These are phyloP conservation scores for Bugula neritina DNA, from an alignment of 2,888 invertebrate species.

Conservation along the genomic window DNA sequence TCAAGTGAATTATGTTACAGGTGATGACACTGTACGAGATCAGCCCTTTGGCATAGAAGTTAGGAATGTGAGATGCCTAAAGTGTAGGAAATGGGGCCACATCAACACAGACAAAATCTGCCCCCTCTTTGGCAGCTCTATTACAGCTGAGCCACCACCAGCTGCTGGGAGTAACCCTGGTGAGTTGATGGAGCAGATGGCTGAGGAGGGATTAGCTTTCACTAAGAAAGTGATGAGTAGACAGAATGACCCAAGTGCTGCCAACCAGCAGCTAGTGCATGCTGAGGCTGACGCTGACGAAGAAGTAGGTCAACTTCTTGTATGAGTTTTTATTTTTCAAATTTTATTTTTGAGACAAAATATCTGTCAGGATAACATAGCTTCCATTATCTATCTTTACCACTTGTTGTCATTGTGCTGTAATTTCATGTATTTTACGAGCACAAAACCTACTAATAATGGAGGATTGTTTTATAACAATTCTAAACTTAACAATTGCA, in stretches of 20 bases:
- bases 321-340: no score
- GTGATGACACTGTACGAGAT: constrained; percentile 92
- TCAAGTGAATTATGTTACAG: no score
- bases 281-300: constrained; percentile 19
- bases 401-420: no score
- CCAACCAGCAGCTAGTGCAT: constrained; percentile 37
- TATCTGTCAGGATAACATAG: no score
- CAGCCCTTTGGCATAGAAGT: constrained; percentile 89
- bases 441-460: no score
- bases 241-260: constrained; percentile 51
- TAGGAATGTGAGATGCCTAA: constrained; percentile 85
- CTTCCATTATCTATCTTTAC: no score
- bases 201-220: constrained; percentile 68
- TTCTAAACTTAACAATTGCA: no score
- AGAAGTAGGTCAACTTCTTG: background rate
- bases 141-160: constrained; percentile 50
- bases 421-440: no score
- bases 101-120: constrained; percentile 90
- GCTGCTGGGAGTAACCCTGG: constrained; percentile 59
- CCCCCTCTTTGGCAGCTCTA: constrained; percentile 65
- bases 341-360: no score
- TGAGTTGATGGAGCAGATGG: constrained; percentile 79
- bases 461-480: no score
- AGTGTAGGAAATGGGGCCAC: constrained; percentile 99
- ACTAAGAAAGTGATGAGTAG: constrained; percentile 64